Base-by-base conservation (phyloP, 2,113 vertebrate species). In the Rhinoderma darwinii region DNA sequence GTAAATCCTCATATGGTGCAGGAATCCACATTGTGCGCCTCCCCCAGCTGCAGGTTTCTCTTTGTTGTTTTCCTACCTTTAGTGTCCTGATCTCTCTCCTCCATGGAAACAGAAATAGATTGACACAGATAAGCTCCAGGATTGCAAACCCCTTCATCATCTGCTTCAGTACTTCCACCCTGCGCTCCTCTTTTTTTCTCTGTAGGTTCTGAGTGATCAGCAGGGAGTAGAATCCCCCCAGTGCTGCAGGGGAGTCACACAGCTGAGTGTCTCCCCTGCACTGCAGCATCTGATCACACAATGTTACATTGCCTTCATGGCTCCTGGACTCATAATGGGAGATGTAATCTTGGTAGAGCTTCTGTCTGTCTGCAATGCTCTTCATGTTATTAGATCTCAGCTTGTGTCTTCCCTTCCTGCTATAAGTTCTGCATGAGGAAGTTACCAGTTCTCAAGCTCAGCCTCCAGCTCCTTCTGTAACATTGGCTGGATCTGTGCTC, bases 71-170 rank as follows among this genome's bases (percentile, higher is more conserved):
- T 43, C 73, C 32, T 78, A 92, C 93, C 92, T 94, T 94, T 18
- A 94, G 88, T 2, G 91, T 90, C 83, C 84, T 82, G 86, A 93
- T 92, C 86, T 94, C 92, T 39, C 90, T 93, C 79, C 92, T 91
- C 92, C 93, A 93, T 0, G 94, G 93, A 39, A 75, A 89, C 22
- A 94, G 91, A 17, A 92, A 88, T 7, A 94, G 83, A 85, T 93
- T 91, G 82, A 93, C 37, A 41, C 92, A 94, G 35, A 93, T 87
- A 47, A 93, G 88, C 89, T 94, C 92, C 84, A 93, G 88, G 54
- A 93, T 76, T 83, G 91, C 93, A n/a, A 93, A 87, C 0, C 91
- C 91, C 30, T 51, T 84, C 2, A 84, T 59, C 27, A 94, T 86
- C 30, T 59, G 14, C 0, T 22, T 73, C 3, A 90, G 77, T 11